Conservation (phyloP, 2,888 invertebrate species). For the Patella depressa region DNA sequence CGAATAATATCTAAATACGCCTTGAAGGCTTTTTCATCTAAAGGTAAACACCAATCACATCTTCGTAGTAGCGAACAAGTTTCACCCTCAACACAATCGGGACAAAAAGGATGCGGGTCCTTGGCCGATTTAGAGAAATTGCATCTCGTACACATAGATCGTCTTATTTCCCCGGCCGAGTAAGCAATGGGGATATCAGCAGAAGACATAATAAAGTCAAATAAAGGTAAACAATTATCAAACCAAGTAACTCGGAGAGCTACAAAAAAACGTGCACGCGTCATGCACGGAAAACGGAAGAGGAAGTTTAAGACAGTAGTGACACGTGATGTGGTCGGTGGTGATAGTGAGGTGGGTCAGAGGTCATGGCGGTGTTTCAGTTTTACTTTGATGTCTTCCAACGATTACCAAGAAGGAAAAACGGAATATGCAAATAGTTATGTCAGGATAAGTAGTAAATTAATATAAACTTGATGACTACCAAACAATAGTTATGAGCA, state of each 20-base stretch:
- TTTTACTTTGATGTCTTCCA: neutral
- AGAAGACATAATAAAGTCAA: constrained; percentile 1
- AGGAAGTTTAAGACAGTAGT: neutral
- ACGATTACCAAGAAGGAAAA: neutral
- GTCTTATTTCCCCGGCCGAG: neutral
- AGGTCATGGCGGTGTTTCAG: neutral
- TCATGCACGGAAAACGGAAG: neutral
- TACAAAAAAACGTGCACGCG: neutral
- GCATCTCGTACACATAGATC: neutral
- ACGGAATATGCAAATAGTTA: neutral
- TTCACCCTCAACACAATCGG: neutral
- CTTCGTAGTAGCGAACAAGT: neutral
- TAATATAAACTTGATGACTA: too few relatives aligned
- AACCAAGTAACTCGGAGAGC: neutral
- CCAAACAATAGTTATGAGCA: too few relatives aligned
- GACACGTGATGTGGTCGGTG: neutral
- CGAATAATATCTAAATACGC: neutral
- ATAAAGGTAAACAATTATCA: neutral
- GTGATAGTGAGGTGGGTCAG: neutral
- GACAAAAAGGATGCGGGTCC: neutral
- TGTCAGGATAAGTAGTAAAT: too few relatives aligned
- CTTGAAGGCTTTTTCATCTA: neutral
- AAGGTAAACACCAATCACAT: neutral
- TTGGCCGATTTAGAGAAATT: neutral
- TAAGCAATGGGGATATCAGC: neutral